Evolutionary conservation across 2,113 vertebrate genomes (phyloP).

Genomic region (Seriola dumerili): DNA sequence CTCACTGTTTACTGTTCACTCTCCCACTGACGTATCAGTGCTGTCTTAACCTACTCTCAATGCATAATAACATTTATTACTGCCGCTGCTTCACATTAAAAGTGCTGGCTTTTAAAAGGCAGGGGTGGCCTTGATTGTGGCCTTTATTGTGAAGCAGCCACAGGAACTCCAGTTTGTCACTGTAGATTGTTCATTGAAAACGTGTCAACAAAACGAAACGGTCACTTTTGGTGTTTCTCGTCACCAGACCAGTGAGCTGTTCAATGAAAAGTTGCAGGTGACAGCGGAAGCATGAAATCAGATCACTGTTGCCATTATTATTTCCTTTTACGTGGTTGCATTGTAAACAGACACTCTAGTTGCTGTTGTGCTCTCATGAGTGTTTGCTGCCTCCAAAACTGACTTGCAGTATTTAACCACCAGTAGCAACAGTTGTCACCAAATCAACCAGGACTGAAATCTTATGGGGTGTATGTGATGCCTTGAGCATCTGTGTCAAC

Average conservation of each 20-base stretch:
- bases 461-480: background rate
- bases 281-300: background rate
- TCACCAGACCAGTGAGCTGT: background rate
- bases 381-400: background rate
- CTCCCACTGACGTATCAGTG: background rate
- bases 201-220: too few species aligned
- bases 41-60: background rate
- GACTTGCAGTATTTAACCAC: background rate
- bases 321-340: background rate
- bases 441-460: background rate
- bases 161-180: background rate
- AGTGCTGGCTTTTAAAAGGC: background rate
- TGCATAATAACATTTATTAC: background rate
- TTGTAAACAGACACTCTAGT: background rate
- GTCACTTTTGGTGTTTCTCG: too few species aligned
- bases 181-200: too few species aligned
- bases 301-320: constrained; percentile 10
- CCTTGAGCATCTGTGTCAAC: too few species aligned
- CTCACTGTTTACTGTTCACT: background rate
- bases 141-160: constrained; percentile 16
- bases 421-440: background rate
- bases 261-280: background rate
- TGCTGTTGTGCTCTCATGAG: background rate
- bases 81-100: background rate
- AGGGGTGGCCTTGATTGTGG: too few species aligned